Evolutionary conservation across 2,113 vertebrate species (phyloP), one percentile per base, ranked within the genome.

Genomic region (Nicator chloris): DNA sequence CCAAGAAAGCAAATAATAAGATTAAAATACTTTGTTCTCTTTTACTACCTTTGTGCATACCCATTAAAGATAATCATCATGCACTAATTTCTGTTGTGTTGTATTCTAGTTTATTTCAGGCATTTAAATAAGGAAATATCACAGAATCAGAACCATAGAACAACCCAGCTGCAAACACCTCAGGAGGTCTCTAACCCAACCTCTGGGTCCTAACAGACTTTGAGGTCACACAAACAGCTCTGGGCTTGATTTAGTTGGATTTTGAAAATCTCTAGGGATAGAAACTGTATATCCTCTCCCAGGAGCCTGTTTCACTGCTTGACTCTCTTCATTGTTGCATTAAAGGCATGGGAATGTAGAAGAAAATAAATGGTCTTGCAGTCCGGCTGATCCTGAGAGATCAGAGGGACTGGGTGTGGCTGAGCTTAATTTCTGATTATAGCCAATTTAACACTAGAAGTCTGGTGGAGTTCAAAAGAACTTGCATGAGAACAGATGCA

Each of bases 401-500:
- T 81, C 27, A 65, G 31, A 50, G 26, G 9, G 6, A 8, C 4
- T 50, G 10, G 37, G 7, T 37, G 51, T 14, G 13, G 10, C 35
- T 50, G 27, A 64, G 3, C 5, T 42, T 31, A 42, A 19, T 44
- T 72, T 65, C 50, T 72, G 12, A 44, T 23, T 57, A 44, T 13
- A 33, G 11, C 7, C 1, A 37, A 37, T 57, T 27, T 44, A 72
- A 45, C 14, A 11, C 6, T 39, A 21, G 12, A 50, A 57, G 8
- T 50, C 17, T 57, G 31, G 15, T 19, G 18, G 18, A 37, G 31
- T 44, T 50, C 35, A 33, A 50, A 80, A 31, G 22, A 26, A 35
- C 10, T 56, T 40, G 8, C 31, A 57, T 0, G 0, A 57, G 12
- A 24, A 44, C 5, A 57, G 17, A 31, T 11, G 26, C 26, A 37